Conservation (phyloP, 2,113 vertebrate genomes). For the Cynoglossus semilaevis region DNA sequence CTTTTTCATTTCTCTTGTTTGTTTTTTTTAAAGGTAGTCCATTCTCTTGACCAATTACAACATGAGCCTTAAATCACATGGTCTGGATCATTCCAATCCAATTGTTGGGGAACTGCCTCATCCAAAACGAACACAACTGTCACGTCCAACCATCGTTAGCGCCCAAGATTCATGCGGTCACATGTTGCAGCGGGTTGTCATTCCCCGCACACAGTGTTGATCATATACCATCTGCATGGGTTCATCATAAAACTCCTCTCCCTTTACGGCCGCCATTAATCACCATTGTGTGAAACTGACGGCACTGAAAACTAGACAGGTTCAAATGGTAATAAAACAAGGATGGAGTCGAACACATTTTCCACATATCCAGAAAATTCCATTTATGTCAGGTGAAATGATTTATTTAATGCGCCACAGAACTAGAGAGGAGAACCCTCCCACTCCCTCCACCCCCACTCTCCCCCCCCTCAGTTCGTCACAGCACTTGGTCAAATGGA, state of each 20-base stretch:
- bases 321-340: slow-evolving; percentile 39
- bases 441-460: slow-evolving; percentile 4
- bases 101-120: slow-evolving; percentile 20
- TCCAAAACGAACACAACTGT: slow-evolving; percentile 9
- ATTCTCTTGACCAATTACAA: too few species aligned
- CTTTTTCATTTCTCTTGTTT: slow-evolving; percentile 28
- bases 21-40: slow-evolving; percentile 33
- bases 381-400: slow-evolving; percentile 33
- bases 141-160: slow-evolving; percentile 23
- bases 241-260: slow-evolving; percentile 13
- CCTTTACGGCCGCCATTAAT: slow-evolving; percentile 7
- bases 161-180: background rate
- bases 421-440: slow-evolving; percentile 28
- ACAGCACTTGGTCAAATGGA: slow-evolving; percentile 25
- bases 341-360: slow-evolving; percentile 46
- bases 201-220: background rate
- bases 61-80: too few species aligned
- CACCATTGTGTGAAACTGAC: slow-evolving; percentile 16
- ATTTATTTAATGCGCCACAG: slow-evolving; percentile 24
- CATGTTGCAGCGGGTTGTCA: slow-evolving; percentile 15
- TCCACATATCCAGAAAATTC: slow-evolving; percentile 22
- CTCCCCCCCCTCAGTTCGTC: background rate
- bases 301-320: slow-evolving; percentile 24
- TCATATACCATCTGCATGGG: background rate
- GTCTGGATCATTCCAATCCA: slow-evolving; percentile 6